These are phyloP conservation scores for Trachops cirrhosus DNA, from an alignment of 2,797 vertebrate species.

Conservation along the genomic window DNA sequence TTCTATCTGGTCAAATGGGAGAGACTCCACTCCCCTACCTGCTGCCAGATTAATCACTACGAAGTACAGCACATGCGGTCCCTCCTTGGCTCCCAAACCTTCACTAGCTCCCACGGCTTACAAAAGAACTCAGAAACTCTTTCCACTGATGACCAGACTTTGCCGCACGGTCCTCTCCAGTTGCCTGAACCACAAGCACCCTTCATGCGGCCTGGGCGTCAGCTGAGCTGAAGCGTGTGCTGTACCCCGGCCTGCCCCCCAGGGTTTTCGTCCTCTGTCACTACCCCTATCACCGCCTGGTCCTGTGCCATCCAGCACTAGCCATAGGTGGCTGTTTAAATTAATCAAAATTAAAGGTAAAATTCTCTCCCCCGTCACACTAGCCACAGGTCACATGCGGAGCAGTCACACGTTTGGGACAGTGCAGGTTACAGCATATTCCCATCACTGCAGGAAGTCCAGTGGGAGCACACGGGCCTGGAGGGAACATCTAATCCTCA, in stretches of 20 bases:
- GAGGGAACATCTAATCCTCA: not conserved
- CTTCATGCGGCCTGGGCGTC: not conserved
- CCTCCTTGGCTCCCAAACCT: not conserved
- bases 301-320: not conserved
- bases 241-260: not conserved
- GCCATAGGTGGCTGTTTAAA: not conserved
- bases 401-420: not conserved
- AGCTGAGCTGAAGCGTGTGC: accelerated
- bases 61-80: not conserved
- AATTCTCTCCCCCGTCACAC: not conserved
- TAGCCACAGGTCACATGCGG: not conserved
- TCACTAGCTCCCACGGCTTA: not conserved
- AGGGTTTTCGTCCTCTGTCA: not conserved
- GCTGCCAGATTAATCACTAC: not conserved
- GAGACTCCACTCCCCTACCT: not conserved
- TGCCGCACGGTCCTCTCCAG: not conserved
- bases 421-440: not conserved
- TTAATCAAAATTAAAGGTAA: not conserved
- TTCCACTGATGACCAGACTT: not conserved
- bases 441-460: not conserved
- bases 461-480: not conserved
- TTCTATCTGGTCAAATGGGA: not conserved
- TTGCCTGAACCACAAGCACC: not conserved
- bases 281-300: not conserved
- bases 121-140: not conserved